These are phyloP conservation scores for Epinephelus coioides DNA, from an alignment of 2,797 vertebrate species.

Conservation along the genomic window DNA sequence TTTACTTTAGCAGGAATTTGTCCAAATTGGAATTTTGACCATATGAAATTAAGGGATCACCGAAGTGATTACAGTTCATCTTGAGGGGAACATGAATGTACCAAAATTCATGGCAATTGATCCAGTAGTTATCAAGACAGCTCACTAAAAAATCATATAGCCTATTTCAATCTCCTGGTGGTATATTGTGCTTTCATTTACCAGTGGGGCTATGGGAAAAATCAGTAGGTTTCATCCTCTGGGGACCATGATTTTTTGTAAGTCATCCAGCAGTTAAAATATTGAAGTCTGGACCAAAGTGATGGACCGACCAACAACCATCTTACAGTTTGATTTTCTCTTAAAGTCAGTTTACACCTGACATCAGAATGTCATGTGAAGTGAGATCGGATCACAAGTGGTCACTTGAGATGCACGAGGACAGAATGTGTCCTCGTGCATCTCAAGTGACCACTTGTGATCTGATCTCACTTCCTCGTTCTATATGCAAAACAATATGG, in stretches of 20 bases:
- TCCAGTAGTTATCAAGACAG: too few species aligned
- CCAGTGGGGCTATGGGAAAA: neutral
- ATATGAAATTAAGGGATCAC: neutral
- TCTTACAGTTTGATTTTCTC: neutral
- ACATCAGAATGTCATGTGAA: too few species aligned
- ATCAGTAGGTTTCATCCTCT: neutral
- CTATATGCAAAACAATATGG: too few species aligned
- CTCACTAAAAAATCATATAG: too few species aligned
- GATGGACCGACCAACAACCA: neutral
- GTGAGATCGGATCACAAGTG: too few species aligned
- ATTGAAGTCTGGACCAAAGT: neutral
- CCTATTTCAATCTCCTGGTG: too few species aligned
- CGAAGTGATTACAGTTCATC: neutral
- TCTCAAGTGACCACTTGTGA: too few species aligned
- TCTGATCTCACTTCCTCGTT: too few species aligned
- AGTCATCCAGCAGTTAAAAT: neutral
- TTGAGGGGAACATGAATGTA: neutral
- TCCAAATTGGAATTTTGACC: neutral
- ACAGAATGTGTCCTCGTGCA: too few species aligned
- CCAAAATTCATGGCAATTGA: neutral
- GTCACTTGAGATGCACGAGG: too few species aligned
- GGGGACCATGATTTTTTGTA: neutral
- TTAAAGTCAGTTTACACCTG: too few species aligned
- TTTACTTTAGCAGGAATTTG: neutral
- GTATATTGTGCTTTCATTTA: neutral